These are phyloP conservation scores for Aleiodes alternator DNA, from an alignment of 2,888 invertebrate genomes.

Conservation along the genomic window DNA sequence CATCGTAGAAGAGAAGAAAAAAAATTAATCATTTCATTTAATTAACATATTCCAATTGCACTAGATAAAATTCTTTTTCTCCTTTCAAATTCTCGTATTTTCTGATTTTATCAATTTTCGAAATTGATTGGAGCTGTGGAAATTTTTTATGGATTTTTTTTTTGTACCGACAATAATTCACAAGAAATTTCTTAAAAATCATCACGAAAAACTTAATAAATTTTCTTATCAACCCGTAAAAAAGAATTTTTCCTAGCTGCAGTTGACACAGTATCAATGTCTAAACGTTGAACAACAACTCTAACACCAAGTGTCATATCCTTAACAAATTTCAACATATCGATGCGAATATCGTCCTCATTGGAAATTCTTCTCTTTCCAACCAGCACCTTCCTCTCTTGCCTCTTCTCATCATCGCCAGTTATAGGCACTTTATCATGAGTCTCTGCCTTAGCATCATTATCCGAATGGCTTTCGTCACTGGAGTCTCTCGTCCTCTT, in stretches of 20 bases:
- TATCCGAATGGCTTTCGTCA: not conserved
- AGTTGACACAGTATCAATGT: conserved; percentile 60
- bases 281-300: conserved; percentile 68
- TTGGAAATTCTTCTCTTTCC: not conserved
- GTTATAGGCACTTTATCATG: too few species aligned
- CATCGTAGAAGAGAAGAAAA: too few species aligned
- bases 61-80: too few species aligned
- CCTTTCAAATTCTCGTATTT: too few species aligned
- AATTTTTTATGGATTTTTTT: too few species aligned
- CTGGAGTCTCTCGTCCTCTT: not conserved
- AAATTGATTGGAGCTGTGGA: too few species aligned
- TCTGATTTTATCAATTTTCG: too few species aligned
- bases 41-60: too few species aligned
- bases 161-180: too few species aligned
- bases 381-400: not conserved
- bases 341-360: conserved; percentile 58
- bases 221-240: not conserved
- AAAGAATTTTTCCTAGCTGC: conserved; percentile 23
- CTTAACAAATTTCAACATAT: conserved; percentile 70
- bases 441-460: not conserved
- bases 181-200: not conserved
- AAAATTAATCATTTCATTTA: too few species aligned
- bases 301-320: conserved; percentile 69
- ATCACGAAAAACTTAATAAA: not conserved
- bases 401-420: not conserved